phyloP scores from a whole-genome alignment of 2,113 vertebrate species.

The Megalops atlanticus region DNA sequence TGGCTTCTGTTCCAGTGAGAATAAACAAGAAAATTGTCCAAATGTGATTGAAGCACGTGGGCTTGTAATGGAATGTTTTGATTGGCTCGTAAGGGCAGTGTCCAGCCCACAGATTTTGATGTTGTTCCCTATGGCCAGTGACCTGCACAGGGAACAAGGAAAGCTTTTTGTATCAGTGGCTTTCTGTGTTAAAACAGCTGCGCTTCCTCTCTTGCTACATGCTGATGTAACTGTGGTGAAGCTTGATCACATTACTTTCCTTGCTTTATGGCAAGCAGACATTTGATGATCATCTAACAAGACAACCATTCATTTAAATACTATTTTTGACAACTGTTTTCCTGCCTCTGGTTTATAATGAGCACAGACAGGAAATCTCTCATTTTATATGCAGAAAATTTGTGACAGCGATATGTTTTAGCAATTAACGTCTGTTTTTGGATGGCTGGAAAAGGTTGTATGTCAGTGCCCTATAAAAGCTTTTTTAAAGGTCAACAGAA shows the following conservation, averaged over 20 bases:
- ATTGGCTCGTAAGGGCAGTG: slow-evolving; percentile 38
- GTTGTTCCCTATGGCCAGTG: background rate
- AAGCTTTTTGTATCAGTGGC: background rate
- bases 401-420: too few relatives aligned
- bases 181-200: background rate
- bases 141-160: background rate
- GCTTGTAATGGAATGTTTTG: slow-evolving; percentile 21
- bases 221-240: slow-evolving; percentile 9
- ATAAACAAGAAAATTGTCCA: slow-evolving; percentile 5
- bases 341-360: too few relatives aligned
- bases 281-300: background rate
- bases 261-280: background rate
- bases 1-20: slow-evolving; percentile 36
- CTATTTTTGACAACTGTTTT: too few relatives aligned
- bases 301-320: background rate
- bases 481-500: too few relatives aligned
- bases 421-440: too few relatives aligned
- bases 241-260: slow-evolving; percentile 1
- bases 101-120: slow-evolving; percentile 12
- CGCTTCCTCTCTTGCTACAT: background rate
- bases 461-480: too few relatives aligned
- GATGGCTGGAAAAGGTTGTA: too few relatives aligned
- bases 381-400: too few relatives aligned
- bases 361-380: too few relatives aligned
- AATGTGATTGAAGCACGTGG: slow-evolving; percentile 3